Conservation (phyloP, 2,113 vertebrate genomes). For the Salminus brasiliensis region DNA sequence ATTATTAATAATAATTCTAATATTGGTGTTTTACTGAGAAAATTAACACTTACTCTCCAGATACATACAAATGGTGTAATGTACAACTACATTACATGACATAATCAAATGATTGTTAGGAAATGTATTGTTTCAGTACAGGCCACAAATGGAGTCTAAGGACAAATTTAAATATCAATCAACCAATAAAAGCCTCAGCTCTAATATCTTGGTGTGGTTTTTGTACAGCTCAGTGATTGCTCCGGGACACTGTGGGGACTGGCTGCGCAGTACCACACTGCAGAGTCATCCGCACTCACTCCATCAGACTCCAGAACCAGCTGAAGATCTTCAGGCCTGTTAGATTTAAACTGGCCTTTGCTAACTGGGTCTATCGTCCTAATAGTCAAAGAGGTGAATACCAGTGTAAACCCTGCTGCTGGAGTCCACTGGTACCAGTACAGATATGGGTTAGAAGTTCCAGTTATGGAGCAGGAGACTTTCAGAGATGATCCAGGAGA, state of each 20-base stretch:
- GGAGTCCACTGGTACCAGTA: slow-evolving; percentile 55
- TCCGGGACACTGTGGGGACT: slow-evolving; percentile 61
- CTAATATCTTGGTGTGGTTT: background rate
- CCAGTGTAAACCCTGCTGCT: slow-evolving; percentile 8
- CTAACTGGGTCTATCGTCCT: slow-evolving; percentile 15
- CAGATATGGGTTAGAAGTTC: slow-evolving; percentile 25
- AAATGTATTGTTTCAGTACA: too few relatives aligned
- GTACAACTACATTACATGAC: too few relatives aligned
- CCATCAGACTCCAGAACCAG: slow-evolving; percentile 28
- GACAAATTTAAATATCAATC: too few relatives aligned
- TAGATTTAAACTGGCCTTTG: slow-evolving; percentile 27
- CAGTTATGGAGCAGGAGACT: slow-evolving; percentile 42
- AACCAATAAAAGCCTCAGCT: background rate
- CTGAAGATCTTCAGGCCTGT: slow-evolving; percentile 20
- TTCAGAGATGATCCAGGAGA: slow-evolving; percentile 5
- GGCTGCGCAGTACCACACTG: slow-evolving; percentile 70
- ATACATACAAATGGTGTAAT: too few relatives aligned
- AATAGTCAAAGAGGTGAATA: slow-evolving; percentile 10
- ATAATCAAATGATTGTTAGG: too few relatives aligned
- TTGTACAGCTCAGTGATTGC: slow-evolving; percentile 50
- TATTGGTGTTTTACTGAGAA: too few relatives aligned
- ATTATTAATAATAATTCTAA: too few relatives aligned
- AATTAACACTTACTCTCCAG: too few relatives aligned
- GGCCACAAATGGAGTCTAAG: too few relatives aligned
- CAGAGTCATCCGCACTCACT: slow-evolving; percentile 49